These are phyloP conservation scores for Leucania comma DNA, from an alignment of 2,888 invertebrate genomes.

Conservation along the genomic window DNA sequence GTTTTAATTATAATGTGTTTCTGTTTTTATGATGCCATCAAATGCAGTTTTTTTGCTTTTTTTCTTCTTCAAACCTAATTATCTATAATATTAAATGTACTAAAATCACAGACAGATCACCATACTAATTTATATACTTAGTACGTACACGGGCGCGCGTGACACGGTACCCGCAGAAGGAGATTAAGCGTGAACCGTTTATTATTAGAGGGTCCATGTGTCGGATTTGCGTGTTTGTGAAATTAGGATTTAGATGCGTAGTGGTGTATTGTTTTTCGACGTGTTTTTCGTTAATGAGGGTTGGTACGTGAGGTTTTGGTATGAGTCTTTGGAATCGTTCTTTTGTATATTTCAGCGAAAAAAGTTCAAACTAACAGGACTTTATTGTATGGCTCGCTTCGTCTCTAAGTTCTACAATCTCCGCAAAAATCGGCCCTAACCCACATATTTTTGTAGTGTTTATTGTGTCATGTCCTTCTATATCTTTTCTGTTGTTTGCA, in stretches of 20 bases:
- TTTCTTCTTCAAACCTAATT: too few relatives aligned
- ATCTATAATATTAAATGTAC: neutral
- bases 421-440: too few relatives aligned
- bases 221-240: conserved; percentile 71
- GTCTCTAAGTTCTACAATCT: too few relatives aligned
- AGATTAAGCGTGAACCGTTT: conserved; percentile 77
- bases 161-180: conserved; percentile 68
- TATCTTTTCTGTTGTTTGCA: too few relatives aligned
- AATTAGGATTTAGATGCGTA: conserved; percentile 60
- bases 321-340: too few relatives aligned
- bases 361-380: too few relatives aligned
- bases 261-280: conserved; percentile 22
- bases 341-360: neutral
- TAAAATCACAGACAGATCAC: conserved; percentile 21
- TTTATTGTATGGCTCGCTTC: too few relatives aligned
- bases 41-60: too few relatives aligned
- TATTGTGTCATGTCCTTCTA: too few relatives aligned
- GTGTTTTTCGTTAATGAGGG: conserved; percentile 20
- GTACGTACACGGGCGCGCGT: conserved; percentile 67
- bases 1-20: too few relatives aligned
- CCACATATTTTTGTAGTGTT: too few relatives aligned
- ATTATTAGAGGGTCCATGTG: conserved; percentile 75
- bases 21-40: too few relatives aligned
- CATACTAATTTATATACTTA: conserved; percentile 31
- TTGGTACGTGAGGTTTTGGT: conserved; percentile 15